phyloP scores from a whole-genome alignment of 2,888 invertebrate genomes.

The Orgyia antiqua region DNA sequence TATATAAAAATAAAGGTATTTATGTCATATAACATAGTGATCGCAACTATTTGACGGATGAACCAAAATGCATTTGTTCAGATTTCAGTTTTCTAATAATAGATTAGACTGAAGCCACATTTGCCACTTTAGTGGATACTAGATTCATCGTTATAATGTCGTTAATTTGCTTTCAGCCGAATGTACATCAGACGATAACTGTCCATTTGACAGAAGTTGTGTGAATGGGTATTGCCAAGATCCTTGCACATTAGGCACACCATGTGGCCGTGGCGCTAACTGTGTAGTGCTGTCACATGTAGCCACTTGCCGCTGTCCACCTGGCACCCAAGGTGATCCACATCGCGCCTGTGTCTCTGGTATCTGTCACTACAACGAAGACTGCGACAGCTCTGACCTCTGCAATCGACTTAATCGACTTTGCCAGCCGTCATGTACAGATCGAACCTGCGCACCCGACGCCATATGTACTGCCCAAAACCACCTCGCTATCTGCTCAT shows the following conservation, averaged over 20 bases:
- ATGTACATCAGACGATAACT: slow-evolving; percentile 87
- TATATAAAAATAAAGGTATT: too few relatives aligned
- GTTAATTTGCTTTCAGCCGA: slow-evolving; percentile 85
- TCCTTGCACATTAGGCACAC: slow-evolving; percentile 83
- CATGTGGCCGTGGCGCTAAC: slow-evolving; percentile 88
- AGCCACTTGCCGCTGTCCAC: slow-evolving; percentile 89
- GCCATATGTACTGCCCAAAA: slow-evolving; percentile 86
- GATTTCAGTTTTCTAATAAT: too few relatives aligned
- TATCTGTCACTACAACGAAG: slow-evolving; percentile 92
- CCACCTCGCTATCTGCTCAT: slow-evolving; percentile 88
- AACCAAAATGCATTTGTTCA: too few relatives aligned
- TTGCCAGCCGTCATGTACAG: slow-evolving; percentile 89
- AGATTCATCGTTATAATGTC: too few relatives aligned
- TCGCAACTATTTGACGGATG: too few relatives aligned
- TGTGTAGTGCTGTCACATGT: slow-evolving; percentile 87
- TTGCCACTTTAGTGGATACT: too few relatives aligned
- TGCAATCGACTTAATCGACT: slow-evolving; percentile 90
- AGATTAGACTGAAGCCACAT: too few relatives aligned
- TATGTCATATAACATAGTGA: too few relatives aligned
- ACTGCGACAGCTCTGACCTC: slow-evolving; percentile 90
- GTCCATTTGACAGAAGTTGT: slow-evolving; percentile 91
- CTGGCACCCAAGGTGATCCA: slow-evolving; percentile 91
- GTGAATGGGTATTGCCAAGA: slow-evolving; percentile 87
- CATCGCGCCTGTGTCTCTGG: slow-evolving; percentile 88
- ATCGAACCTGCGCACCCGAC: slow-evolving; percentile 87